Conservation (phyloP, 53 echinoderm and acorn worm genomes). For the Holothuria scabra region DNA sequence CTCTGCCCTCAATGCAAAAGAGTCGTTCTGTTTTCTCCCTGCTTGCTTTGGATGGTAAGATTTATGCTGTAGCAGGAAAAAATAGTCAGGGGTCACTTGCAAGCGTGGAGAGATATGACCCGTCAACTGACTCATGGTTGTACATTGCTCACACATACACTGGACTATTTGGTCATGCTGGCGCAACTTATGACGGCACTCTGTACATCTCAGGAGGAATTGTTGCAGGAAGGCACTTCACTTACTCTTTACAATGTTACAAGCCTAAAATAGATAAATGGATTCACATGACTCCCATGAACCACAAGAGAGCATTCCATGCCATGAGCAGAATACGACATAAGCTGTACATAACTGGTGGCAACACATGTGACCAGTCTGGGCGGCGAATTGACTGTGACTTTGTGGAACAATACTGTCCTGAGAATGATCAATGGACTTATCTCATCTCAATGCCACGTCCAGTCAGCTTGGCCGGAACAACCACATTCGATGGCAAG, state of each 20-base stretch:
- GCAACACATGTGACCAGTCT: conserved; percentile 66
- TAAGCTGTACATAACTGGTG: conserved; percentile 83
- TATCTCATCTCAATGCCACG: conserved; percentile 68
- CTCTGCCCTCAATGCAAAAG: conserved; percentile 83
- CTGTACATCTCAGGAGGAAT: conserved; percentile 85
- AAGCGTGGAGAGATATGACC: conserved; percentile 86
- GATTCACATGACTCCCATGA: conserved; percentile 88
- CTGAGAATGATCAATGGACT: conserved; percentile 68
- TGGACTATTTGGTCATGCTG: conserved; percentile 82
- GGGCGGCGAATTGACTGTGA: conserved; percentile 76
- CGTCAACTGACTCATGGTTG: conserved; percentile 68
- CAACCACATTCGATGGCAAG: conserved; percentile 49
- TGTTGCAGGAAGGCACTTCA: conserved; percentile 82
- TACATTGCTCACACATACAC: conserved; percentile 69
- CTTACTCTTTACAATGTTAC: conserved; percentile 84
- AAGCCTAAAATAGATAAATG: conserved; percentile 80
- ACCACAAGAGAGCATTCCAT: conserved; percentile 84
- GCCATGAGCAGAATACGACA: conserved; percentile 75
- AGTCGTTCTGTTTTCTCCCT: conserved; percentile 79
- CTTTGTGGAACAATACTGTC: conserved; percentile 75
- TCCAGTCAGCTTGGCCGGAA: conserved; percentile 82
- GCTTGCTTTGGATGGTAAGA: conserved; percentile 54
- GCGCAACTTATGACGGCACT: conserved; percentile 67
- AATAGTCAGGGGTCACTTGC: conserved; percentile 82
- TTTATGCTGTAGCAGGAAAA: conserved; percentile 94